Percentiles rank a stretch among this genome's conserved stretches.
phyloP scores from a whole-genome alignment of 2,113 vertebrate genomes.

The Cyprinodon tularosa region DNA sequence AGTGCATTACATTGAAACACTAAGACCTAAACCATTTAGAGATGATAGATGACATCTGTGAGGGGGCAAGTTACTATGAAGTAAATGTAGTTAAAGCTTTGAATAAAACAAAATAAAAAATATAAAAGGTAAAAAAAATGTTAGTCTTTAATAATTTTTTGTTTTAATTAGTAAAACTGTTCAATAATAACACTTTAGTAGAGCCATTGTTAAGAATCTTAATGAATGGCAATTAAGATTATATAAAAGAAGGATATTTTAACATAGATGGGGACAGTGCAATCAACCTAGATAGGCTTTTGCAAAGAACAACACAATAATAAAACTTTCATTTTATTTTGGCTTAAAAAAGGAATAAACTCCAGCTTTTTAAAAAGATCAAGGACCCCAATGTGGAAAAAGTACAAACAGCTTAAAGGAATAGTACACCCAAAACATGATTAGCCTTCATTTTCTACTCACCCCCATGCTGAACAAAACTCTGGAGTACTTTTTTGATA shows the following conservation, averaged over 20 bases:
- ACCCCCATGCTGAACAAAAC: no score
- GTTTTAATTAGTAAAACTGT: slow-evolving; percentile 45
- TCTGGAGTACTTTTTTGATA: no score
- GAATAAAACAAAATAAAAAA: slow-evolving; percentile 22
- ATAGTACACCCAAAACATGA: no score
- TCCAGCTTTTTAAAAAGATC: not conserved
- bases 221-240: slow-evolving; percentile 53
- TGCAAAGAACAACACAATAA: not conserved
- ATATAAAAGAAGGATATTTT: slow-evolving; percentile 27
- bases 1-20: no score
- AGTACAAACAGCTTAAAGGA: not conserved
- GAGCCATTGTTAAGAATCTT: slow-evolving; percentile 38
- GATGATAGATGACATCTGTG: not conserved
- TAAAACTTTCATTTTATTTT: not conserved
- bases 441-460: no score
- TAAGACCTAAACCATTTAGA: not conserved
- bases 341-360: slow-evolving; percentile 8
- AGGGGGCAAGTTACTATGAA: not conserved
- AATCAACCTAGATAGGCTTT: slow-evolving; percentile 41
- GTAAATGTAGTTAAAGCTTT: slow-evolving; percentile 23
- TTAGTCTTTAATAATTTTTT: slow-evolving; percentile 41
- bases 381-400: not conserved
- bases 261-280: slow-evolving; percentile 29
- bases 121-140: slow-evolving; percentile 10
- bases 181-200: slow-evolving; percentile 37